Base-by-base conservation (phyloP, 2,797 vertebrate species). In the Distichodus sexfasciatus region DNA sequence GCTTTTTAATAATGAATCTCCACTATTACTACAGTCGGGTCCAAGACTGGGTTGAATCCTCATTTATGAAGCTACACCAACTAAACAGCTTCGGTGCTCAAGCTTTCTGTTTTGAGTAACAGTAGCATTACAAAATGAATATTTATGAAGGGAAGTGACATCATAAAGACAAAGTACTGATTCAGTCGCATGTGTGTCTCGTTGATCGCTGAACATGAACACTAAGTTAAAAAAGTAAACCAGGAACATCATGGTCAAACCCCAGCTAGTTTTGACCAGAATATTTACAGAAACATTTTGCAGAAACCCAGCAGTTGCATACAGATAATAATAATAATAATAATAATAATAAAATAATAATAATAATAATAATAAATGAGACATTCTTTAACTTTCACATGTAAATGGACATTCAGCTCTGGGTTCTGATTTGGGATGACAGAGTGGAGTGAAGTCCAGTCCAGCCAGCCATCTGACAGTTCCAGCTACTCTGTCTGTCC, bases 321-420 rank as follows among this genome's bases (percentile, higher is more conserved):
- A 43, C 33, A 54, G 12, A 44, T 17, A 23, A 55, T 43, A 21
- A 67, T 21, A 66, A 69, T 24, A 64, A 29, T 40, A 64, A 50
- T 38, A 38, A 21, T 12, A 53, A 23, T 21, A 66, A 14, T 31
- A 69, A 54, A 55, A 57, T 36, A 64, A 73, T 55, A 47, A 36
- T 31, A 51, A 50, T 14, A 65, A 53, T 26, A 44, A 73, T 43
- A 72, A 53, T n/a, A 24, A 54, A 76, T 31, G 14, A 26, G 51
- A 76, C 60, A 74, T 76, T 73, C 61, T 71, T 76, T 53, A 69
- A 46, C 48, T 71, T 60, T 3, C 43, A 60, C 31, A 33, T 14
- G 15, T 48, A 64, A 41, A 35, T 54, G 38, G 44, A 68, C 33
- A 75, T 61, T 60, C 26, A 75, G 24, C n/a, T 47, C 50, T 63